A percentile compares a stretch with the other conserved stretches of the same genome.
phyloP scores from a whole-genome alignment of 2,113 vertebrate species.

The Tringa solitaria region DNA sequence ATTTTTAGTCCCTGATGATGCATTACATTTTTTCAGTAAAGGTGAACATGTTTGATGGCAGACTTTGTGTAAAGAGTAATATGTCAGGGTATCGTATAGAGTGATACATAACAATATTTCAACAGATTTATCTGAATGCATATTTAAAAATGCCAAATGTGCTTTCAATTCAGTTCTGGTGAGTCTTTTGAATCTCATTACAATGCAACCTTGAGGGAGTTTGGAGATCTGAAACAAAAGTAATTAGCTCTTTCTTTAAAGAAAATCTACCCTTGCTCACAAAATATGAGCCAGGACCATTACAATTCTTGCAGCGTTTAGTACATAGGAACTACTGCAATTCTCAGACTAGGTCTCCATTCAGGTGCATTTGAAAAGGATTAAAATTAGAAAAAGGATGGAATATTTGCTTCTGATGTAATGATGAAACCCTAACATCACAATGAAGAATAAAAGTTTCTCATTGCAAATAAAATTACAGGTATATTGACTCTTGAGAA shows the following conservation, averaged over 20 bases:
- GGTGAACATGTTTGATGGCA: not conserved
- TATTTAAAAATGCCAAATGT: conserved; percentile 36
- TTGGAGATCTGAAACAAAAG: conserved; percentile 4
- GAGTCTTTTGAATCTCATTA: conserved; percentile 18
- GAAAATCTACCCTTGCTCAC: not conserved
- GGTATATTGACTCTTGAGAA: not conserved
- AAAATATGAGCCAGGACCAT: not conserved
- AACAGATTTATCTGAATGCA: conserved; percentile 32
- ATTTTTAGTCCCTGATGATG: not conserved
- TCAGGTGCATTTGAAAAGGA: not conserved
- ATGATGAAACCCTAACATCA: not conserved
- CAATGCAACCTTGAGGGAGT: conserved; percentile 37
- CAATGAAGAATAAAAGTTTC: not conserved
- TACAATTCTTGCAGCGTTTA: not conserved
- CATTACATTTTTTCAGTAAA: not conserved
- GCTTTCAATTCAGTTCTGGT: not conserved
- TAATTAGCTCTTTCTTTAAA: conserved; percentile 42
- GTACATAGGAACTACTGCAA: not conserved
- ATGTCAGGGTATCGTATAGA: not conserved
- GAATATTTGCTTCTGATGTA: not conserved
- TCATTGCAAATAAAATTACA: not conserved
- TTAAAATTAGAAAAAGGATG: not conserved
- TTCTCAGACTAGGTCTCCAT: not conserved
- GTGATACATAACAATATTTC: not conserved
- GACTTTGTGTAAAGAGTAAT: not conserved